A percentile compares a stretch with the other conserved stretches of the same genome.
Evolutionary conservation across 2,888 invertebrate genomes (phyloP).

Genomic region (Drosophila falleni): DNA sequence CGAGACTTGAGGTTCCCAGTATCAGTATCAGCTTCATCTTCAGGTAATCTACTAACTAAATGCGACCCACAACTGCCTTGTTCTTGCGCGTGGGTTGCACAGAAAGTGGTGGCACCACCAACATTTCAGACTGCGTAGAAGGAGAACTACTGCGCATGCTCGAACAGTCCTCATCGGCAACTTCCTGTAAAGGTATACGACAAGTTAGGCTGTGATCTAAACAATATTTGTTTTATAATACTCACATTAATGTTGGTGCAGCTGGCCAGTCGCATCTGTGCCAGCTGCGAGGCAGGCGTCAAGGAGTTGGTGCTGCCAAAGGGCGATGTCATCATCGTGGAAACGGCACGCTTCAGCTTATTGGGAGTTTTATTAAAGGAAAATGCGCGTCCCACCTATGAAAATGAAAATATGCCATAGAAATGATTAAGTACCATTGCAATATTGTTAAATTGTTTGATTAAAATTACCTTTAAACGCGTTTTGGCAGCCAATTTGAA

Average conservation of each 20-base stretch:
- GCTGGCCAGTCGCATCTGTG: slow-evolving; percentile 94
- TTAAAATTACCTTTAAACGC: slow-evolving; percentile 88
- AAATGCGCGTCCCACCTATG: slow-evolving; percentile 94
- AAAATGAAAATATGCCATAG: slow-evolving; percentile 14
- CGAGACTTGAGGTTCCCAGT: slow-evolving; percentile 3
- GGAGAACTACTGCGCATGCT: slow-evolving; percentile 84
- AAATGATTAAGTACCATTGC: slow-evolving; percentile 24
- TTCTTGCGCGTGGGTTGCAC: slow-evolving; percentile 94
- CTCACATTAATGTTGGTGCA: slow-evolving; percentile 93
- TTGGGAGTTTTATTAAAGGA: slow-evolving; percentile 98
- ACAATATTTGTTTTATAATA: not conserved
- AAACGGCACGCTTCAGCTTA: slow-evolving; percentile 96
- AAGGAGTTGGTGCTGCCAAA: slow-evolving; percentile 94
- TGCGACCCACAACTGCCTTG: slow-evolving; percentile 89
- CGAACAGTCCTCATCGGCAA: slow-evolving; percentile 88
- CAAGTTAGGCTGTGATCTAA: not conserved
- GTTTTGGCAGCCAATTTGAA: slow-evolving; percentile 95
- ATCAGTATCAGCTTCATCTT: too few relatives aligned
- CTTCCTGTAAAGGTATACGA: slow-evolving; percentile 86
- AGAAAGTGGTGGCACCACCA: slow-evolving; percentile 91
- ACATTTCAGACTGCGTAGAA: slow-evolving; percentile 87
- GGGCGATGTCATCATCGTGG: slow-evolving; percentile 96
- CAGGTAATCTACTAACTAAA: slow-evolving; percentile 51
- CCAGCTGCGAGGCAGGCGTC: slow-evolving; percentile 93
- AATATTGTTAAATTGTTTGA: not conserved